A percentile compares a stretch with the other conserved stretches of the same genome.
Conservation (phyloP, 2,888 invertebrate genomes). For the Conomelus anceps region DNA sequence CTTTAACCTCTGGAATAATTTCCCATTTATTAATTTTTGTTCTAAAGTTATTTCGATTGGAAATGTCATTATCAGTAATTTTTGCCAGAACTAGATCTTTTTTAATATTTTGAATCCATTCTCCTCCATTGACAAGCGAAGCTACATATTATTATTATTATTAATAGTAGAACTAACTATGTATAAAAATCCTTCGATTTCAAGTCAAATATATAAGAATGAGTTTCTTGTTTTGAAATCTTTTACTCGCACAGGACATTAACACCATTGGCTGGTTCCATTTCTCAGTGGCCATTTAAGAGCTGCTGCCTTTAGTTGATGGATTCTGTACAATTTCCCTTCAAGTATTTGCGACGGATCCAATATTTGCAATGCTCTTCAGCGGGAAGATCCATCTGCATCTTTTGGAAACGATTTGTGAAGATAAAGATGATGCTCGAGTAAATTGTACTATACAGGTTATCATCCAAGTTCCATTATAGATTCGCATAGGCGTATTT, state of each 20-base stretch:
- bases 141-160: too few species aligned
- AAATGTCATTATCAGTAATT: too few species aligned
- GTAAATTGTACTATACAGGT: neutral
- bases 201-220: too few species aligned
- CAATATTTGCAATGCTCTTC: neutral
- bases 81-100: too few species aligned
- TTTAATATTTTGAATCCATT: too few species aligned
- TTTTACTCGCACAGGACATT: neutral
- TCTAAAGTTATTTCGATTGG: too few species aligned
- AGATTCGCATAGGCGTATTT: neutral
- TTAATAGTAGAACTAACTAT: too few species aligned
- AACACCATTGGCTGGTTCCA: neutral
- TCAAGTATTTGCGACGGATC: neutral
- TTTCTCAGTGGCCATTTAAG: neutral
- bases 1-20: too few species aligned
- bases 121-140: too few species aligned
- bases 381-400: neutral
- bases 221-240: too few species aligned
- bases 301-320: neutral
- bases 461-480: neutral
- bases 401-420: neutral
- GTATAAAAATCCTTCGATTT: too few species aligned
- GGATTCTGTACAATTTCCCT: neutral
- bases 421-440: neutral
- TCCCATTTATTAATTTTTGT: too few species aligned